phyloP scores from a whole-genome alignment of 2,113 vertebrate genomes.

The Myotis brandtii region DNA sequence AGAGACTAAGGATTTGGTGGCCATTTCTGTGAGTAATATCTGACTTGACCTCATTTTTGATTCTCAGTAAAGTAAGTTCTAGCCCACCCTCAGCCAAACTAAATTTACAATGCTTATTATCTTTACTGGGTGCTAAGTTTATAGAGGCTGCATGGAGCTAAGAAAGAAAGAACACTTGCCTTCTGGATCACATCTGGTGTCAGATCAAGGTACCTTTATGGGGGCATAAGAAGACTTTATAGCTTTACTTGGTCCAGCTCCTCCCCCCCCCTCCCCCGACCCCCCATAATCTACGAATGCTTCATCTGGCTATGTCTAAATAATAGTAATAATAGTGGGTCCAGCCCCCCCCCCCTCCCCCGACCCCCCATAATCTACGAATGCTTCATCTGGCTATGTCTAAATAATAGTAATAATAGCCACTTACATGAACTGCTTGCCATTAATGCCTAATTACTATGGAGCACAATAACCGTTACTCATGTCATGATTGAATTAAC shows the following conservation, averaged over 20 bases:
- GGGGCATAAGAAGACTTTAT: background rate
- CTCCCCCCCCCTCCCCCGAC: too few relatives aligned
- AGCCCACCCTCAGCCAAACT: background rate
- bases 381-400: constrained; percentile 48
- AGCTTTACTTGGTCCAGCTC: background rate
- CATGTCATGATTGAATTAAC: constrained; percentile 64
- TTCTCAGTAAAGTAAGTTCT: constrained; percentile 39
- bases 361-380: background rate
- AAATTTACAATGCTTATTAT: background rate
- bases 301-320: constrained; percentile 44
- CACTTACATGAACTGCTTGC: constrained; percentile 64
- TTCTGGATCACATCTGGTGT: constrained; percentile 46
- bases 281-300: constrained; percentile 17
- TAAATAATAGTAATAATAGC: constrained; percentile 54
- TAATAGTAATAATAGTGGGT: constrained; percentile 46
- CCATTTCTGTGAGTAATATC: background rate
- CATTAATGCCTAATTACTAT: constrained; percentile 59
- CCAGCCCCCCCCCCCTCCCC: accelerated
- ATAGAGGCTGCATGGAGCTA: background rate
- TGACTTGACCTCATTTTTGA: constrained; percentile 8
- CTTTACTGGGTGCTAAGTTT: background rate
- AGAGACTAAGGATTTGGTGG: background rate
- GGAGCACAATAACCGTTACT: constrained; percentile 52
- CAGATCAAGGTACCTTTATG: background rate
- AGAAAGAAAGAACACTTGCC: background rate